Evolutionary conservation across 2,797 vertebrate genomes (phyloP).

Genomic region (Platyrinchus mystaceus): DNA sequence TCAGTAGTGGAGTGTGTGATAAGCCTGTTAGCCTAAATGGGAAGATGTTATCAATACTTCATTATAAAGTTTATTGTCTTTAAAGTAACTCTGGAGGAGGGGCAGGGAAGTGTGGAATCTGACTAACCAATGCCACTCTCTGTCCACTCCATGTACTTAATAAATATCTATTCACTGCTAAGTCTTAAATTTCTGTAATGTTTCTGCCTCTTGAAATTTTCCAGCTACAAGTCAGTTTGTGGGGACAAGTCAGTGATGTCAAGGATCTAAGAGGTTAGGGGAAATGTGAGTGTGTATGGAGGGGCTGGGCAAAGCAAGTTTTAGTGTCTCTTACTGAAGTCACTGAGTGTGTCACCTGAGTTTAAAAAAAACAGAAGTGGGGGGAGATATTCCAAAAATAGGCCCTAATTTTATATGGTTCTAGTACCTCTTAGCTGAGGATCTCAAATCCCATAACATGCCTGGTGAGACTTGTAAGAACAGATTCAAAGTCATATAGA

Average conservation of each 20-base stretch:
- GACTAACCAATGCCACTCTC: not conserved
- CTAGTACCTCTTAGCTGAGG: not conserved
- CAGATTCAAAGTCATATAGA: not conserved
- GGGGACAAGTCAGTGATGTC: too few species aligned
- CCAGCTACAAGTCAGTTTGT: not conserved
- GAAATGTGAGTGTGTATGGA: not conserved
- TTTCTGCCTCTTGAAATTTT: not conserved
- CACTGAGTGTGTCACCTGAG: not conserved
- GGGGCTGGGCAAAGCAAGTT: not conserved
- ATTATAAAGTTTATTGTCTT: slow-evolving; percentile 70
- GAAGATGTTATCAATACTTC: slow-evolving; percentile 65
- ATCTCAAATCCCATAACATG: not conserved
- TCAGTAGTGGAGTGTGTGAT: slow-evolving; percentile 60
- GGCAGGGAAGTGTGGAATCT: not conserved
- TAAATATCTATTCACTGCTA: not conserved
- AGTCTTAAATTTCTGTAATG: not conserved
- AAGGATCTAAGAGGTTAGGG: not conserved
- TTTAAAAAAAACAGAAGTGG: fast-evolving
- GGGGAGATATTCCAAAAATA: not conserved
- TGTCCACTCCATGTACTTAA: not conserved
- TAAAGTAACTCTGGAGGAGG: slow-evolving; percentile 35
- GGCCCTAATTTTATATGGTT: not conserved
- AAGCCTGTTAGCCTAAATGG: slow-evolving; percentile 73
- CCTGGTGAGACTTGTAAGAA: not conserved
- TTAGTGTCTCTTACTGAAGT: not conserved